Conservation (phyloP, 2,113 vertebrate genomes). For the Ovis aries region ARS-UI_Ramb_v3.0 NC_056080.1:17679501-17680000, state of each 20-base stretch:
- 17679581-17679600: too few relatives aligned
- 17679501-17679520: too few relatives aligned
- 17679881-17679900: not conserved
- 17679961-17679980: too few relatives aligned
- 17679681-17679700: not conserved
- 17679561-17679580: too few relatives aligned
- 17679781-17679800: not conserved
- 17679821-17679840: not conserved
- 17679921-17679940: not conserved
- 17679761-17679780: constrained; percentile 13
- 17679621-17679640: too few relatives aligned
- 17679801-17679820: constrained; percentile 4
- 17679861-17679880: not conserved
- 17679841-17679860: not conserved
- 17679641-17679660: not conserved
- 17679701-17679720: not conserved
- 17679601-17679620: too few relatives aligned
- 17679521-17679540: too few relatives aligned
- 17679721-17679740: not conserved
- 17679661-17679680: not conserved
- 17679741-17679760: not conserved
- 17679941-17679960: too few relatives aligned
- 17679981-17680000: too few relatives aligned
- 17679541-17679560: too few relatives aligned
- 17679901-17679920: constrained; percentile 33